A percentile compares a stretch with the other conserved stretches of the same genome.
These are phyloP conservation scores for Acronicta alni DNA, from an alignment of 2,888 invertebrate species.

Conservation along the genomic window DNA sequence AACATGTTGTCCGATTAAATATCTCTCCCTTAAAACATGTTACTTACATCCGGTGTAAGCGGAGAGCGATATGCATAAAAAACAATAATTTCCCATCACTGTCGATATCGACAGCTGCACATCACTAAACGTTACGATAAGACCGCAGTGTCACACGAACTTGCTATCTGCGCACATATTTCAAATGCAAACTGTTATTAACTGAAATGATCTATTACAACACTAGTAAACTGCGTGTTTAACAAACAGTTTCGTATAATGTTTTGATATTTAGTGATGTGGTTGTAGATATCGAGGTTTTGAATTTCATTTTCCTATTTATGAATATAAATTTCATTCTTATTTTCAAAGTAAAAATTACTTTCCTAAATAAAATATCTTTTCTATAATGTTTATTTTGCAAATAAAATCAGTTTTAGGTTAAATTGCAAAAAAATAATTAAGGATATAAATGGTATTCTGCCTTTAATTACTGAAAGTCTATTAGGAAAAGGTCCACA, in stretches of 20 bases:
- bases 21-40: no score
- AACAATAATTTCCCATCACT: constrained; percentile 19
- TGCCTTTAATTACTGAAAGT: no score
- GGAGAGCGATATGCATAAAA: not conserved
- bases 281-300: not conserved
- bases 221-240: constrained; percentile 15
- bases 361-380: no score
- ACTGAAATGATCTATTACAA: constrained; percentile 30
- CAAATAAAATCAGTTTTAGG: no score
- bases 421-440: no score
- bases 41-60: no score
- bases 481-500: no score
- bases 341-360: no score
- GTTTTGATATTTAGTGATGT: not conserved
- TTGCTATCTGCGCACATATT: constrained; percentile 43
- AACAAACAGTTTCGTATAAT: not conserved
- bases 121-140: constrained; percentile 33
- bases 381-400: no score
- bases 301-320: not conserved
- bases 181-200: constrained; percentile 29
- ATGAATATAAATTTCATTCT: no score
- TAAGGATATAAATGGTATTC: no score
- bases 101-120: constrained; percentile 24
- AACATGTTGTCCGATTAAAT: no score
- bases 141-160: constrained; percentile 29